Base-by-base conservation (phyloP, 2,797 vertebrate species). In the Siniperca obscura region DNA sequence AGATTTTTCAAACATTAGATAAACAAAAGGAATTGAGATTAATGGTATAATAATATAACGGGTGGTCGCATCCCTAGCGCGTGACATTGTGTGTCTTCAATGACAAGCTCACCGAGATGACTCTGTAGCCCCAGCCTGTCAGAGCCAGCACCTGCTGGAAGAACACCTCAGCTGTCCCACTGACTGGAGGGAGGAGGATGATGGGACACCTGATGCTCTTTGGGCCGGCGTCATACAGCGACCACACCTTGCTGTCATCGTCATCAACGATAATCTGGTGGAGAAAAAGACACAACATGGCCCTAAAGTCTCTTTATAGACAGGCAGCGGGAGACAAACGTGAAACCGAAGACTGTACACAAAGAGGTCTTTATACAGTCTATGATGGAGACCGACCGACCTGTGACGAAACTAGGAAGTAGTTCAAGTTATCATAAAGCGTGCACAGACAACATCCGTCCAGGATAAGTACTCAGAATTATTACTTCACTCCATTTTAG, bases 171-270 rank as follows among this genome's bases (percentile, higher is more conserved):
- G 98, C 98, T 1, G 98, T 99, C 44, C 98, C 98, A 2, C 98
- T 99, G 81, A 99, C 98, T 0, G 98, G 98, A 6, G 98, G 98
- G 1, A 99, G 96, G 81, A 99, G 97, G 91, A 99, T 97, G 92
- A 99, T 97, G 0, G 98, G 98, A 87, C 98, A 99, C 36, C 98
- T 91, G 90, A 99, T 97, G 89, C 90, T 98, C 91, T 97, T 96
- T 0, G 98, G 98, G 30, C 98, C 98, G 0, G 98, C 98, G 11
- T 99, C 98, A 7, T 99, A 99, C 70, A 99, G 92, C 0, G 98
- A 98, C 98, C 98, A 99, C 64, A 99, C 97, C 91, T 99, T 99
- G 78, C 98, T 99, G 95, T 99, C 98, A 0, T 99, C 98, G 40
- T 99, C 98, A 0, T 99, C 98, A 9, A 99, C 98, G 14, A 99